A percentile compares a stretch with the other conserved stretches of the same genome.
Conservation (phyloP, 1,140 invertebrate species). For the Cydia amplana region DNA sequence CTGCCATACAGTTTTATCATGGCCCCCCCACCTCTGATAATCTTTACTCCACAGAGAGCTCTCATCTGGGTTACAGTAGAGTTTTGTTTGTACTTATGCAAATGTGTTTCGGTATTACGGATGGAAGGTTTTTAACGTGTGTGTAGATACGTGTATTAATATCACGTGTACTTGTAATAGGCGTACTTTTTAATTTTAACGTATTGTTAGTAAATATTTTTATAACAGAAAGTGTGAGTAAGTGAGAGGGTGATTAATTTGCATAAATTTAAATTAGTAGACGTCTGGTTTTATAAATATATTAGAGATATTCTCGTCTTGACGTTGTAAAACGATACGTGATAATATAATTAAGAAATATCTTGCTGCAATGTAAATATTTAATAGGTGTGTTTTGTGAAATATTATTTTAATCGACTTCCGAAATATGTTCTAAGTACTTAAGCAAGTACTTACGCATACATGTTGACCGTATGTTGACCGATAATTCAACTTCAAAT, state of each 20-base stretch:
- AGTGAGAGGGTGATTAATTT: conserved; percentile 27
- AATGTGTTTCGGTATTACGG: conserved; percentile 43
- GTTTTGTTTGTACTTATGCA: conserved; percentile 63
- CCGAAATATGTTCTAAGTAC: too few species aligned
- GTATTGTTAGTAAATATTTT: conserved; percentile 19
- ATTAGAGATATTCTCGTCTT: neutral
- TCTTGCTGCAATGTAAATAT: too few species aligned
- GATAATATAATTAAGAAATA: too few species aligned
- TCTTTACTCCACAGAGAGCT: conserved; percentile 50
- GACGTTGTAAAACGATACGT: neutral
- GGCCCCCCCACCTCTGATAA: conserved; percentile 56
- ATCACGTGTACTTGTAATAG: conserved; percentile 2
- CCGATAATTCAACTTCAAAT: too few species aligned
- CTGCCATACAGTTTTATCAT: conserved; percentile 72
- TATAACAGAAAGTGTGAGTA: conserved; percentile 30
- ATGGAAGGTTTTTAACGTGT: conserved; percentile 29
- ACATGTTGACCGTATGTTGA: too few species aligned
- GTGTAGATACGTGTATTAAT: neutral
- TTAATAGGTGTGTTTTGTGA: too few species aligned
- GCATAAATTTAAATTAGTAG: conserved; percentile 20
- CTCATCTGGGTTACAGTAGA: conserved; percentile 67
- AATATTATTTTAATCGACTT: too few species aligned
- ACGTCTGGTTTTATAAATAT: neutral
- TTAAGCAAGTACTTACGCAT: too few species aligned
- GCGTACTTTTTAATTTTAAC: conserved; percentile 17